Evolutionary conservation across 2,888 invertebrate species (phyloP).

Genomic region (Stenolophus ochropezus): DNA sequence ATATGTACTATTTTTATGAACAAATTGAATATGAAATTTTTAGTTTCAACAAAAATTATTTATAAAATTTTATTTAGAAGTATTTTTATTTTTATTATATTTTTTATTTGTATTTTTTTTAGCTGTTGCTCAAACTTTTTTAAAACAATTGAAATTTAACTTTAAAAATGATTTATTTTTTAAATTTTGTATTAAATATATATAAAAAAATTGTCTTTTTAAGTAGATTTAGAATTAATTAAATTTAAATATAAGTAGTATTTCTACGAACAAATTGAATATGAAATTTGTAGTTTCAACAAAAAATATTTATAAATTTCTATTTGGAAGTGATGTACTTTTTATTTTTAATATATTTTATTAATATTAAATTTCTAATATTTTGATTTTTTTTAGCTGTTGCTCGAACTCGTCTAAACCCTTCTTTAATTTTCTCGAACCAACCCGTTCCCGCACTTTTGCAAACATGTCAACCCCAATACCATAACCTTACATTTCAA

Average conservation of each 20-base stretch:
- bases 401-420: neutral
- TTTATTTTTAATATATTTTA: neutral
- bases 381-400: slow-evolving; percentile 5
- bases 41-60: neutral
- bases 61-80: neutral
- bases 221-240: neutral
- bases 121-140: no score
- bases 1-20: no score
- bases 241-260: no score
- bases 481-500: slow-evolving; percentile 28
- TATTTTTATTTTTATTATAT: neutral
- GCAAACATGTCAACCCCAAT: neutral
- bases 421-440: neutral
- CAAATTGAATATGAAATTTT: neutral
- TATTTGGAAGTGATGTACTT: neutral
- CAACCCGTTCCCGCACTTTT: neutral
- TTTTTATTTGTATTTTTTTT: no score
- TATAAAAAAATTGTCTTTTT: no score
- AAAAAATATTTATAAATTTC: neutral
- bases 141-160: no score
- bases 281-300: neutral
- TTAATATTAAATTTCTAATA: no score
- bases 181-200: no score
- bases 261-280: no score
- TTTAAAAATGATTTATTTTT: no score